Percentiles rank a stretch among this genome's conserved stretches.
Evolutionary conservation across 2,888 invertebrate genomes (phyloP).

Genomic region (Synergus gifuensis): DNA sequence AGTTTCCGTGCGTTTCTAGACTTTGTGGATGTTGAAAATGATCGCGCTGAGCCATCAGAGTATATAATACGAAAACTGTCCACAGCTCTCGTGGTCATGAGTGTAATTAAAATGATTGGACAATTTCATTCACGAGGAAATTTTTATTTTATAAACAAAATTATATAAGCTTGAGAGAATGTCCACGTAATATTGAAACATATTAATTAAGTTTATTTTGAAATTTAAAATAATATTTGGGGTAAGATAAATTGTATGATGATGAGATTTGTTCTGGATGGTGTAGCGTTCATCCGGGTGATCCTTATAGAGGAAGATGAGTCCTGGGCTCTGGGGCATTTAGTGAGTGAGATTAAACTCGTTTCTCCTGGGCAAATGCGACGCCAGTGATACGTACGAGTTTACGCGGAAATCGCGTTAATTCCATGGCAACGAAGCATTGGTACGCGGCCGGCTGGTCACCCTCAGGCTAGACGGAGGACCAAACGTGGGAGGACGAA

Average conservation of each 20-base stretch:
- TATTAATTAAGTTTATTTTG: background rate
- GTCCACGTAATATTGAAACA: background rate
- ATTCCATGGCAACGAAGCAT: conserved; percentile 54
- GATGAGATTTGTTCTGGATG: background rate
- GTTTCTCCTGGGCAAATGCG: conserved; percentile 53
- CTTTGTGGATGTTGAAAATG: background rate
- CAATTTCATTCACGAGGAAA: background rate
- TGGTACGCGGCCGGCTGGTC: conserved; percentile 48
- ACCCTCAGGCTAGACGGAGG: conserved; percentile 49
- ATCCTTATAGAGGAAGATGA: conserved; percentile 2
- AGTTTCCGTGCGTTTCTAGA: background rate
- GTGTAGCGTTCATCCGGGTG: background rate
- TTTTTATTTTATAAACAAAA: background rate
- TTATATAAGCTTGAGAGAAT: background rate
- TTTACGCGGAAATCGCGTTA: conserved; percentile 63
- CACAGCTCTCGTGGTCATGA: background rate
- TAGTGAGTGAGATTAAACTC: conserved; percentile 58
- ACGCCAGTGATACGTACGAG: conserved; percentile 57
- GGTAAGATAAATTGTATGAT: background rate
- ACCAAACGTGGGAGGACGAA: conserved; percentile 47
- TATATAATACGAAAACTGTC: background rate
- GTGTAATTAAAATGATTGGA: background rate
- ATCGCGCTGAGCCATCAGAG: background rate
- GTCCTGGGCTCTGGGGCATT: background rate
- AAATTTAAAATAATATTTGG: background rate